Evolutionary conservation across 30 jellyfish, hydroid and myxozoan species (phyloP).

Genomic region (Pelagia noctiluca): DNA sequence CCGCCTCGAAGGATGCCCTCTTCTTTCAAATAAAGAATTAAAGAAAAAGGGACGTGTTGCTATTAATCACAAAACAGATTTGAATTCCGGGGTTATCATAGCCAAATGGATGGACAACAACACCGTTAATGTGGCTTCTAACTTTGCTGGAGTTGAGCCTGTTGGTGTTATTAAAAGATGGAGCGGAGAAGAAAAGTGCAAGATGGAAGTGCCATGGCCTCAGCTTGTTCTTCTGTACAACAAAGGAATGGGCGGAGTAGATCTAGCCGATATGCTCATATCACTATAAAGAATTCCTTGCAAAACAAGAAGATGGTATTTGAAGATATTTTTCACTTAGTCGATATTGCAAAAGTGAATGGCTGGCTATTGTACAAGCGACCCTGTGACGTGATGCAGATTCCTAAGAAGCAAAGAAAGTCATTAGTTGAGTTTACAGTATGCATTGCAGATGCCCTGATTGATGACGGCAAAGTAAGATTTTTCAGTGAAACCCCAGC

Average conservation of each 20-base stretch:
- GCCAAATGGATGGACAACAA: slow-evolving; percentile 82
- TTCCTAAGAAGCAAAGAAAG: slow-evolving; percentile 1
- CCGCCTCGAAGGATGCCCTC: slow-evolving; percentile 78
- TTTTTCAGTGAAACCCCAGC: slow-evolving; percentile 10
- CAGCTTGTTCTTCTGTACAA: slow-evolving; percentile 63
- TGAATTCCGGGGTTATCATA: slow-evolving; percentile 71
- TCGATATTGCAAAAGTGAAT: slow-evolving; percentile 65
- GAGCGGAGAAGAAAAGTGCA: slow-evolving; percentile 62
- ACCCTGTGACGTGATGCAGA: slow-evolving; percentile 15
- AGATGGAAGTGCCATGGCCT: slow-evolving; percentile 65
- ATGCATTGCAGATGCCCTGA: slow-evolving; percentile 45
- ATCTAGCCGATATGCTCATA: slow-evolving; percentile 81
- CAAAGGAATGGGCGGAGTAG: slow-evolving; percentile 88
- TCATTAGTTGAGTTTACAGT: slow-evolving; percentile 4
- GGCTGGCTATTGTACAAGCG: slow-evolving; percentile 73
- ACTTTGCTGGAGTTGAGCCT: slow-evolving; percentile 75
- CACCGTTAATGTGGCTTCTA: slow-evolving; percentile 69
- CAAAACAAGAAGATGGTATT: slow-evolving; percentile 77
- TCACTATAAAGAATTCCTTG: slow-evolving; percentile 61
- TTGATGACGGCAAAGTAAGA: neutral
- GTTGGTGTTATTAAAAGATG: slow-evolving; percentile 60
- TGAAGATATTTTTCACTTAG: slow-evolving; percentile 67
- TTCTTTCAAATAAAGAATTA: slow-evolving; percentile 54
- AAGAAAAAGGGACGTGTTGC: slow-evolving; percentile 63
- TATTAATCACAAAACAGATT: slow-evolving; percentile 52